These are phyloP conservation scores for Poliocrania exsul DNA, from an alignment of 2,797 vertebrate genomes.

Conservation along the genomic window DNA sequence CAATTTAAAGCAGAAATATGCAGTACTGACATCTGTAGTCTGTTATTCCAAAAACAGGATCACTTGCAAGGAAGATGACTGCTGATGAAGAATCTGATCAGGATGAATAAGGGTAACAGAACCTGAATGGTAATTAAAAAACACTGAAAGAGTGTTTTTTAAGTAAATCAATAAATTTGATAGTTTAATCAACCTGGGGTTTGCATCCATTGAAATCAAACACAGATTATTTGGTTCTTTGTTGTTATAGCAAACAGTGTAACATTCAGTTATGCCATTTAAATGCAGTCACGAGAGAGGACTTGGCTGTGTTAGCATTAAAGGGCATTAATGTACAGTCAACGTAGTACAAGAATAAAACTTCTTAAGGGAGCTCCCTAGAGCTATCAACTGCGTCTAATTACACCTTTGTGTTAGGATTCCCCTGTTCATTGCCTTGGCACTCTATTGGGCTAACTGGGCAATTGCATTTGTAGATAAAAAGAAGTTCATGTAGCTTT, in stretches of 20 bases:
- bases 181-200: not conserved
- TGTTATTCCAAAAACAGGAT: not conserved
- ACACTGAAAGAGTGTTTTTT: not conserved
- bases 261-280: not conserved
- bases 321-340: not conserved
- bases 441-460: not conserved
- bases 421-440: fast-evolving
- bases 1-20: not conserved
- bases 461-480: not conserved
- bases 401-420: not conserved
- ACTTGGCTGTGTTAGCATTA: not conserved
- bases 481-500: not conserved
- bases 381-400: not conserved
- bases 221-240: not conserved
- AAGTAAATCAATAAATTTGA: not conserved
- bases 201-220: not conserved
- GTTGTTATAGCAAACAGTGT: not conserved
- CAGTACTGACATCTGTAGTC: not conserved
- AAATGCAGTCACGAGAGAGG: fast-evolving
- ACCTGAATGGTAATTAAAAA: not conserved
- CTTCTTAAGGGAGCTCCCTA: not conserved
- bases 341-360: not conserved
- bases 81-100: not conserved
- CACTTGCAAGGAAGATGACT: not conserved
- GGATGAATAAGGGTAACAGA: not conserved